Evolutionary conservation across 2,888 invertebrate genomes (phyloP).

Genomic region (Cryptus viduatorius): DNA sequence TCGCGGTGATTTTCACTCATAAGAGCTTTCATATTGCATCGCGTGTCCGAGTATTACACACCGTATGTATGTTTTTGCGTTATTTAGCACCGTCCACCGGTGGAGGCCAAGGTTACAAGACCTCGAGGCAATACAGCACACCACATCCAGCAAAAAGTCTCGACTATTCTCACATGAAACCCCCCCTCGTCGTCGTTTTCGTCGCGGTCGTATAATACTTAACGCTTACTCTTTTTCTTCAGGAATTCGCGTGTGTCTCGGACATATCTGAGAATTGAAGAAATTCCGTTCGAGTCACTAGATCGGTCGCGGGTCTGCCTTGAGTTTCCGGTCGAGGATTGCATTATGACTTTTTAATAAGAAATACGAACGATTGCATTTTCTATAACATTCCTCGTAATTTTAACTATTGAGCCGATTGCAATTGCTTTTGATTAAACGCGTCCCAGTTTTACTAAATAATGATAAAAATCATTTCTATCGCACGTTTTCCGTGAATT

Average conservation of each 20-base stretch:
- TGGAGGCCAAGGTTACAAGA: slow-evolving; percentile 77
- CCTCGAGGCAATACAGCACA: slow-evolving; percentile 27
- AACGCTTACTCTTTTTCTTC: slow-evolving; percentile 27
- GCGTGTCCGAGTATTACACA: slow-evolving; percentile 78
- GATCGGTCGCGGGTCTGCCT: not conserved
- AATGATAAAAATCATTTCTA: slow-evolving; percentile 4
- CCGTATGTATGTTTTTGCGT: slow-evolving; percentile 73
- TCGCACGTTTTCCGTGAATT: slow-evolving; percentile 1
- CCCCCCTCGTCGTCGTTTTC: slow-evolving; percentile 30
- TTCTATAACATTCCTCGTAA: not conserved
- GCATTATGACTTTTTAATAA: not conserved
- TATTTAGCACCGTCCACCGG: slow-evolving; percentile 71
- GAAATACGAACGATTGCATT: not conserved
- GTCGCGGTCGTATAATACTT: slow-evolving; percentile 14
- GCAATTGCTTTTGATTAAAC: not conserved
- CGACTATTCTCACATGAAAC: slow-evolving; percentile 59
- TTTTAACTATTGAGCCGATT: not conserved
- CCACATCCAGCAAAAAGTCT: slow-evolving; percentile 43
- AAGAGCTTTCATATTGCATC: slow-evolving; percentile 74
- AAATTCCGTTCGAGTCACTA: slow-evolving; percentile 44
- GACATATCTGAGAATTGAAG: slow-evolving; percentile 42
- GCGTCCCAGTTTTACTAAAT: not conserved
- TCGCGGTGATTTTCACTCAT: slow-evolving; percentile 62
- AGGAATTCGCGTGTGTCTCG: slow-evolving; percentile 51
- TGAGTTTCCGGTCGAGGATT: slow-evolving; percentile 5